Evolutionary conservation across 2,113 vertebrate species (phyloP).

Genomic region (Seriola aureovittata): DNA sequence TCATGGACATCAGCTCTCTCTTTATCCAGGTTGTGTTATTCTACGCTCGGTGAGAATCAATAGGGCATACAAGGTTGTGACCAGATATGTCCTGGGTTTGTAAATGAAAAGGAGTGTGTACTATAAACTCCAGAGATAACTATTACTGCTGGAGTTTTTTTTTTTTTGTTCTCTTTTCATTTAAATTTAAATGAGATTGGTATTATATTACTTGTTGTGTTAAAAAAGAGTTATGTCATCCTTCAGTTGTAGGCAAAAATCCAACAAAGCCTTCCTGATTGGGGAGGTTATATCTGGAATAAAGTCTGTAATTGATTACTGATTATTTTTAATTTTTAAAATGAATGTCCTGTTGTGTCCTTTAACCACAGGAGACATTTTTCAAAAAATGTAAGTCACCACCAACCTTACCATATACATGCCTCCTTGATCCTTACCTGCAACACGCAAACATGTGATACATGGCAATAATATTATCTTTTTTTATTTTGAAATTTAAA

Average conservation of each 20-base stretch:
- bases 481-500: not conserved
- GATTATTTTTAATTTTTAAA: too few relatives aligned
- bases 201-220: too few relatives aligned
- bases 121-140: not conserved
- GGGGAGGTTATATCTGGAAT: not conserved
- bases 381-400: not conserved
- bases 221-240: not conserved
- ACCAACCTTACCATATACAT: not conserved
- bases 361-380: not conserved
- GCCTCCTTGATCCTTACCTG: not conserved
- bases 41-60: slow-evolving; percentile 5
- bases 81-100: not conserved
- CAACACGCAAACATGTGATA: not conserved
- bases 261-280: not conserved
- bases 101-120: not conserved
- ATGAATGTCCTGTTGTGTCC: too few relatives aligned
- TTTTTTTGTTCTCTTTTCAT: not conserved
- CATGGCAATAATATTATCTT: not conserved
- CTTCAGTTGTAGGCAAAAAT: not conserved
- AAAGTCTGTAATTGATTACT: not conserved
- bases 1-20: slow-evolving; percentile 1
- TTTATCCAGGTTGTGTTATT: not conserved
- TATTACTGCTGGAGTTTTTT: not conserved
- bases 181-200: too few relatives aligned
- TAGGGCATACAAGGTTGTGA: not conserved